Conservation (phyloP, 1,140 invertebrate species). For the Hydropsyche tenuis region DNA sequence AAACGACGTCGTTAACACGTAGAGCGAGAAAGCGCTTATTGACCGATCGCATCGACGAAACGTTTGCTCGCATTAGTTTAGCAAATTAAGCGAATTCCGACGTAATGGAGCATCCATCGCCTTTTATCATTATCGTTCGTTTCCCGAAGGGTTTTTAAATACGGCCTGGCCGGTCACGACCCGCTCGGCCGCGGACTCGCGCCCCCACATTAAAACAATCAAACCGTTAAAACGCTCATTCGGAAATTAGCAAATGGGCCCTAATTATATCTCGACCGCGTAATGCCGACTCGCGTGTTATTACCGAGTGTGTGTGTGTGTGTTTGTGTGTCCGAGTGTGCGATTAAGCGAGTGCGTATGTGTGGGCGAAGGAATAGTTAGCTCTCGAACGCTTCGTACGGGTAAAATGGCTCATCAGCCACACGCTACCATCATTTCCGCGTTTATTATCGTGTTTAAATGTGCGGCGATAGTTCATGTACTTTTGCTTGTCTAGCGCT, state of each 20-base stretch:
- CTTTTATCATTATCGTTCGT: conserved; percentile 6
- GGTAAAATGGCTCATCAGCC: conserved; percentile 11
- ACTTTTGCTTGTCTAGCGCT: too few species aligned
- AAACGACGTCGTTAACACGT: conserved; percentile 13
- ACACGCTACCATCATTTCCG: conserved; percentile 13
- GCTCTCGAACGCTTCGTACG: neutral
- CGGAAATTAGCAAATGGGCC: conserved; percentile 38
- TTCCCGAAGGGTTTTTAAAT: neutral
- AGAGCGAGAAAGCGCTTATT: neutral
- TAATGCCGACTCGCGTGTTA: neutral
- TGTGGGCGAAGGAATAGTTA: too few species aligned
- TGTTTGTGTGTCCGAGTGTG: neutral
- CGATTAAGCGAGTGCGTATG: too few species aligned
- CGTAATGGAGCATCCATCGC: conserved; percentile 2
- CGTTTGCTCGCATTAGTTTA: conserved; percentile 22
- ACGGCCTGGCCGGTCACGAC: conserved; percentile 9
- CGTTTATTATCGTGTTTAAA: neutral
- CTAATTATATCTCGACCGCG: conserved; percentile 27
- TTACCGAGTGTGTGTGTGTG: neutral
- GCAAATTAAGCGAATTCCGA: conserved; percentile 36
- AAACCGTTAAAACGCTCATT: conserved; percentile 39
- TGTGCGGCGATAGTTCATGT: too few species aligned
- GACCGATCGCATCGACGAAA: neutral
- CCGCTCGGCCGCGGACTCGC: neutral
- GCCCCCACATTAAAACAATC: conserved; percentile 34